These are phyloP conservation scores for Ormyrus pomaceus DNA, from an alignment of 2,888 invertebrate species.

Conservation along the genomic window DNA sequence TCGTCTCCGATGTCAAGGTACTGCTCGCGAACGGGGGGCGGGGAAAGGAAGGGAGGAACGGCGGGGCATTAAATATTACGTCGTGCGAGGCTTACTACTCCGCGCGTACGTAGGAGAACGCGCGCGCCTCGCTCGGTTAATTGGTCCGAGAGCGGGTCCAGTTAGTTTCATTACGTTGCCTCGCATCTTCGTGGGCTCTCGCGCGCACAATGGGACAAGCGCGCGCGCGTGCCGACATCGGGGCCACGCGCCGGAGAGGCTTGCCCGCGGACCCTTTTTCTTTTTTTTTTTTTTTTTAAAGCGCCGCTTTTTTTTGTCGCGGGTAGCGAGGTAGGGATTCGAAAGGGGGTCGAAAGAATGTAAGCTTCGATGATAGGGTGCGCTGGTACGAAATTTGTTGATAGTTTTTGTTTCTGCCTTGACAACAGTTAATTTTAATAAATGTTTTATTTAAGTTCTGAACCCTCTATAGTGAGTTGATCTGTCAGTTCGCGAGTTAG, in stretches of 20 bases:
- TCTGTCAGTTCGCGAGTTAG: too few relatives aligned
- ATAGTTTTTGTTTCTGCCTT: too few relatives aligned
- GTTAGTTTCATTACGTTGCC: slow-evolving; percentile 73
- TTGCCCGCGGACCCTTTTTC: slow-evolving; percentile 53
- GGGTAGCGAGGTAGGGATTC: too few relatives aligned
- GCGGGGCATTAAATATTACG: background rate
- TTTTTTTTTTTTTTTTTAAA: too few relatives aligned
- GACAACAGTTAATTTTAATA: too few relatives aligned
- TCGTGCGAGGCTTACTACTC: slow-evolving; percentile 54
- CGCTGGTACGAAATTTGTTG: too few relatives aligned
- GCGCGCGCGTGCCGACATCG: slow-evolving; percentile 62
- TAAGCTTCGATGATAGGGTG: too few relatives aligned
- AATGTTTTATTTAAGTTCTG: too few relatives aligned
- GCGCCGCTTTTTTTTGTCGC: too few relatives aligned
- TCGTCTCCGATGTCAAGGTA: too few relatives aligned
- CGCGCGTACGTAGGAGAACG: slow-evolving; percentile 49
- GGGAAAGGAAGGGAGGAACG: background rate
- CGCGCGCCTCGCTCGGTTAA: slow-evolving; percentile 63
- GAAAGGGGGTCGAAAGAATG: too few relatives aligned
- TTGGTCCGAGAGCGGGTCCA: slow-evolving; percentile 68
- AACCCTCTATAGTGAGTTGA: too few relatives aligned
- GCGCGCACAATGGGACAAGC: slow-evolving; percentile 21
- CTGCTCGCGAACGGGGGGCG: background rate
- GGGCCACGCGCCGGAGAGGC: slow-evolving; percentile 62
- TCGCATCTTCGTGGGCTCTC: slow-evolving; percentile 69